A percentile compares a stretch with the other conserved stretches of the same genome.
Evolutionary conservation across 1,140 invertebrate species (phyloP).

Genomic region (Camponotus floridanus): DNA sequence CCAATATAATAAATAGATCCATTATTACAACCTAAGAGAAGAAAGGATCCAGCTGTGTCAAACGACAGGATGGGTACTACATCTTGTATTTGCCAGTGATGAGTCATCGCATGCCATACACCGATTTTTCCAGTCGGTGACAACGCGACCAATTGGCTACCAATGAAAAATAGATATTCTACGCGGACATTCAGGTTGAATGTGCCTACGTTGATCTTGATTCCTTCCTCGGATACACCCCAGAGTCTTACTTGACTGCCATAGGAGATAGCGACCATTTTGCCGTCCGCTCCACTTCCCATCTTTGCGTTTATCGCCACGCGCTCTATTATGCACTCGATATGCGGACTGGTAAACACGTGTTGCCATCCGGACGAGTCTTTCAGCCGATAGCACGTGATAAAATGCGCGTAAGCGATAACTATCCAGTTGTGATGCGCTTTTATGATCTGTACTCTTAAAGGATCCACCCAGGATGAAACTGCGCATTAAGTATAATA

Average conservation of each 20-base stretch:
- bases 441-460: conserved; percentile 97
- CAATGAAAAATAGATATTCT: conserved; percentile 98
- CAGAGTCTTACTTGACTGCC: conserved; percentile 95
- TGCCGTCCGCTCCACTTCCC: conserved; percentile 89
- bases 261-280: conserved; percentile 96
- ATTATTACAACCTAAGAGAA: conserved; percentile 97
- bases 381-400: conserved; percentile 97
- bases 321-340: conserved; percentile 95
- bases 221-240: conserved; percentile 94
- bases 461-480: conserved; percentile 92
- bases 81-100: conserved; percentile 99
- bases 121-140: conserved; percentile 98
- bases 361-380: conserved; percentile 98
- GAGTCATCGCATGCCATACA: conserved; percentile 99
- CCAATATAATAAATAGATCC: conserved; percentile 99
- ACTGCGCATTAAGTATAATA: conserved; percentile 78
- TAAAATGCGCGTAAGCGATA: conserved; percentile 98
- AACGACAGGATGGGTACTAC: conserved; percentile 97
- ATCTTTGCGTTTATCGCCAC: conserved; percentile 98
- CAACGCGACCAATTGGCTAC: conserved; percentile 97
- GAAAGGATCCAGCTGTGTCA: conserved; percentile 98
- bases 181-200: conserved; percentile 97
- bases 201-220: conserved; percentile 93
- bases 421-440: conserved; percentile 99
- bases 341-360: conserved; percentile 96